These are phyloP conservation scores for Stichodactyla helianthus DNA, from an alignment of 64 coral and sea anemone species.

Conservation along the genomic window DNA sequence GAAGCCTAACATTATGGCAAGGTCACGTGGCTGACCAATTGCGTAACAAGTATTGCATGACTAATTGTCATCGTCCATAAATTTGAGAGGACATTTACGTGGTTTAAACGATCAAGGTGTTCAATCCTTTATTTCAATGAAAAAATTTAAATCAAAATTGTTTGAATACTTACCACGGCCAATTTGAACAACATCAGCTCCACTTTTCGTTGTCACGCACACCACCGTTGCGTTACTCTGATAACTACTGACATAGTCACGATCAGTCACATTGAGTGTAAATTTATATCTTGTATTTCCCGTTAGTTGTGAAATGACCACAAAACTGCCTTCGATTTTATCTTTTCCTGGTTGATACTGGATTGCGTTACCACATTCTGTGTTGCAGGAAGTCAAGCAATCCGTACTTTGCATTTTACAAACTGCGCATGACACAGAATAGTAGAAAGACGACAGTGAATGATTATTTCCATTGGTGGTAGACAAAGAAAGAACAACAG, in stretches of 20 bases:
- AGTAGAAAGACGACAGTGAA: constrained; percentile 14
- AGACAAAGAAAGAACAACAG: constrained; percentile 11
- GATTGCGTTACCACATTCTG: constrained; percentile 2
- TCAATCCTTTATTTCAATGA: too few relatives aligned
- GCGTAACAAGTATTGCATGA: not conserved
- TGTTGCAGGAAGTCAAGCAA: not conserved
- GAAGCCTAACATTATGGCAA: not conserved
- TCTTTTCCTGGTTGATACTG: constrained; percentile 24
- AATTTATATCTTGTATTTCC: constrained; percentile 14
- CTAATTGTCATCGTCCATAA: too few relatives aligned
- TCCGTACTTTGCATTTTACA: not conserved
- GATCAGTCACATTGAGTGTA: constrained; percentile 23
- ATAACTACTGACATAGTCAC: constrained; percentile 1
- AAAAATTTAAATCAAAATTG: too few relatives aligned
- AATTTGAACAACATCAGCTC: not conserved
- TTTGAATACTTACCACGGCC: not conserved
- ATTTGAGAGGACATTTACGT: too few relatives aligned
- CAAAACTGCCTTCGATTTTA: constrained; percentile 6
- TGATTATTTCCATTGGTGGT: not conserved
- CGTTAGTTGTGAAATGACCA: constrained; percentile 15
- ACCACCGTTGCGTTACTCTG: not conserved
- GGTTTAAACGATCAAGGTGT: too few relatives aligned
- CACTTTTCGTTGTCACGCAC: constrained; percentile 7
- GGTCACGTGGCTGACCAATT: not conserved
- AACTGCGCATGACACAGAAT: constrained; percentile 17